These are phyloP conservation scores for Pheosia tremula DNA, from an alignment of 2,888 invertebrate species.

Conservation along the genomic window DNA sequence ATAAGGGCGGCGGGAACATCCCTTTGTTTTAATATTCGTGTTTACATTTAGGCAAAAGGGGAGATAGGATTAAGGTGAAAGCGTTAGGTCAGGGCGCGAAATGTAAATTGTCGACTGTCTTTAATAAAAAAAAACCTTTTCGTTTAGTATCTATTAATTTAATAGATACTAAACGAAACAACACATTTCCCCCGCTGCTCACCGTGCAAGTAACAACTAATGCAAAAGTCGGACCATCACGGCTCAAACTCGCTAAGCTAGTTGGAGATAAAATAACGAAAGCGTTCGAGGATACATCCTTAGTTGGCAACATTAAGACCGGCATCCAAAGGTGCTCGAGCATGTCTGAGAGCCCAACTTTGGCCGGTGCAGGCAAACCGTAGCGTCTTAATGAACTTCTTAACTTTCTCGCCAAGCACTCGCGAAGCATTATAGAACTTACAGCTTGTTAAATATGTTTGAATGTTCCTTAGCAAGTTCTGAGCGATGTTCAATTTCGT, in stretches of 20 bases:
- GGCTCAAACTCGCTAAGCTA: slow-evolving; percentile 56
- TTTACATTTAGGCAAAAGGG: slow-evolving; percentile 13
- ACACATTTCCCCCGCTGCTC: not conserved
- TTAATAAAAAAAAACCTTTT: too few relatives aligned
- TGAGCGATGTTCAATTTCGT: slow-evolving; percentile 47
- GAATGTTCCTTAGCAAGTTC: slow-evolving; percentile 35
- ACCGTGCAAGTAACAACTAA: slow-evolving; percentile 31
- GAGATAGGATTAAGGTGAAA: not conserved
- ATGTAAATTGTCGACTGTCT: too few relatives aligned
- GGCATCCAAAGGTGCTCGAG: slow-evolving; percentile 60
- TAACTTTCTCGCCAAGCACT: slow-evolving; percentile 50
- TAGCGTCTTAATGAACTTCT: slow-evolving; percentile 77
- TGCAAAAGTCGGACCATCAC: slow-evolving; percentile 50
- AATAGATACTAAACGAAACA: too few relatives aligned
- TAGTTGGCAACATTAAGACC: slow-evolving; percentile 56
- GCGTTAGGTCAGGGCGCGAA: too few relatives aligned
- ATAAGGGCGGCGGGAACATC: slow-evolving; percentile 51
- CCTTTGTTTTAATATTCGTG: slow-evolving; percentile 38
- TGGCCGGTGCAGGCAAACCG: slow-evolving; percentile 66
- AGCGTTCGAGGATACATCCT: slow-evolving; percentile 49
- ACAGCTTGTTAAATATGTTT: slow-evolving; percentile 45
- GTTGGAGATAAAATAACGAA: slow-evolving; percentile 50
- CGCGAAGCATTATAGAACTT: slow-evolving; percentile 49
- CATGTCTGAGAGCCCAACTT: slow-evolving; percentile 66
- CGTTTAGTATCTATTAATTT: too few relatives aligned